Evolutionary conservation across 2,797 vertebrate species (phyloP).

Genomic region (Pangasius sanitwongsei): DNA sequence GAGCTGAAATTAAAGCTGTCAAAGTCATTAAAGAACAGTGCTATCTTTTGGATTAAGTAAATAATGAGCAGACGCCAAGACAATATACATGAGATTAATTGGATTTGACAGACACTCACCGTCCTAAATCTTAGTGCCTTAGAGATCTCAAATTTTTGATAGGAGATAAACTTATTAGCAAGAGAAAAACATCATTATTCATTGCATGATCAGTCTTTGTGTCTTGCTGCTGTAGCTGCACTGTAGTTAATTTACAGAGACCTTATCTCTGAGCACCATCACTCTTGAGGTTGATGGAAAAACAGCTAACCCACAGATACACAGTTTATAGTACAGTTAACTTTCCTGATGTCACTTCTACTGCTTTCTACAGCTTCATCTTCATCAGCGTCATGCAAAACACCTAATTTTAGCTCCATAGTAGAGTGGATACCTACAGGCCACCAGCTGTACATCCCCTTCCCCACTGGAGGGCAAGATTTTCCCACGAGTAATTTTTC

Average conservation of each 20-base stretch:
- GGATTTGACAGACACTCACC: slow-evolving; percentile 34
- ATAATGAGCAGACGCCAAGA: slow-evolving; percentile 14
- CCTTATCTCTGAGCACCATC: background rate
- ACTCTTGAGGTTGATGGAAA: background rate
- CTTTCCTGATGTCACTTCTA: background rate
- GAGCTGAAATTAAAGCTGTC: slow-evolving; percentile 36
- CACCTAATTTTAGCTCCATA: background rate
- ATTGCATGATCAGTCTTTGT: background rate
- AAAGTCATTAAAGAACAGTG: slow-evolving; percentile 25
- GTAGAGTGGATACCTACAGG: background rate
- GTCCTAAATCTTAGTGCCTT: background rate
- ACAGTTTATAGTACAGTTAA: slow-evolving; percentile 7
- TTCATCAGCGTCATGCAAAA: background rate
- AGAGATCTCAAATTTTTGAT: background rate
- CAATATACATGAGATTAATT: slow-evolving; percentile 17
- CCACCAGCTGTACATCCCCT: background rate
- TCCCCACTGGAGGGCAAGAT: slow-evolving; percentile 55
- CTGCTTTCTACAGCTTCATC: slow-evolving; percentile 32
- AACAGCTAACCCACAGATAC: background rate
- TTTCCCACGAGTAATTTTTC: slow-evolving; percentile 13
- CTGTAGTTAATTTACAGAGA: background rate
- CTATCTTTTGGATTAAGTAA: slow-evolving; percentile 24
- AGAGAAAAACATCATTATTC: slow-evolving; percentile 4
- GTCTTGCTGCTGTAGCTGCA: background rate
- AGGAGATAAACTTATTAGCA: background rate